A percentile compares a stretch with the other conserved stretches of the same genome.
Evolutionary conservation across 2,888 invertebrate genomes (phyloP).

Genomic region (Zonitis immaculata): DNA sequence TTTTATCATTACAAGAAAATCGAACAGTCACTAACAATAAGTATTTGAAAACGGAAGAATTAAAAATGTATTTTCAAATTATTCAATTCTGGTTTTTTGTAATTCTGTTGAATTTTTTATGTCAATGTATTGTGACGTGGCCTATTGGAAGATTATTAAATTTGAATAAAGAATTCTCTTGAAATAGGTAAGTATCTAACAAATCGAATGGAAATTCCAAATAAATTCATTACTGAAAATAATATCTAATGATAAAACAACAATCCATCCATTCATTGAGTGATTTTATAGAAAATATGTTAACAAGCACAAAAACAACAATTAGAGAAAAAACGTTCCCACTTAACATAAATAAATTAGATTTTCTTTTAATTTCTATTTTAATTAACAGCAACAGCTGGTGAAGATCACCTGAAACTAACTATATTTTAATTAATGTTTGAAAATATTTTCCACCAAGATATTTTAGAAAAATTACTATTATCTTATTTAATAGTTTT

Average conservation of each 20-base stretch:
- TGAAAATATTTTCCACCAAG: neutral
- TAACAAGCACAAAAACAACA: neutral
- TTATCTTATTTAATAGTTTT: no score
- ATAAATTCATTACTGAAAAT: neutral
- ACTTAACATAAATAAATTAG: neutral
- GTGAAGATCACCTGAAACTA: neutral
- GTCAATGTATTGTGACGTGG: neutral
- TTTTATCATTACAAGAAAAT: neutral
- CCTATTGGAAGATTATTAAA: neutral
- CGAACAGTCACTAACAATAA: constrained; percentile 2
- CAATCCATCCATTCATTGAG: no score
- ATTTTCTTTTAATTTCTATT: neutral
- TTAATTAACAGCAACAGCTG: neutral
- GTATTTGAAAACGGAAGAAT: neutral
- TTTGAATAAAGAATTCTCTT: neutral
- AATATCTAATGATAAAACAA: no score
- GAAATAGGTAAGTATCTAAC: neutral
- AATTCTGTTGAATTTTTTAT: no score
- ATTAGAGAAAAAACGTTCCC: neutral
- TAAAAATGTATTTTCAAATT: no score
- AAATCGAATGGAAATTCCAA: neutral
- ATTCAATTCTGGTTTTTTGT: no score
- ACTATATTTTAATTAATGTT: neutral
- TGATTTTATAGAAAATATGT: neutral
- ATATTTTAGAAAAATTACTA: no score